phyloP scores from a whole-genome alignment of 2,888 invertebrate genomes.

The Artemia sinica region DNA sequence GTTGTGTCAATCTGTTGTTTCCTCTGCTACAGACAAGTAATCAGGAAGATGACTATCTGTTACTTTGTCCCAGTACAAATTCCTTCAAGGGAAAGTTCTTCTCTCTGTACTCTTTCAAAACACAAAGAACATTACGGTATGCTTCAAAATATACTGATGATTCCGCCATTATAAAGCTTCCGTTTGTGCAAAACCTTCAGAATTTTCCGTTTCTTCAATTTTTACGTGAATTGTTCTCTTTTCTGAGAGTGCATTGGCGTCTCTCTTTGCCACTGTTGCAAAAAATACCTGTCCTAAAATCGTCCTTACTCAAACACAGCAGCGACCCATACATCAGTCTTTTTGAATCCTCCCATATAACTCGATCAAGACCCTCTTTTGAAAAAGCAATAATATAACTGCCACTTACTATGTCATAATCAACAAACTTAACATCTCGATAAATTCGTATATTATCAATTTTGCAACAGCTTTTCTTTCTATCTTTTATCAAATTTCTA shows the following conservation, averaged over 20 bases:
- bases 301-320: slow-evolving; percentile 49
- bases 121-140: slow-evolving; percentile 52
- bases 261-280: slow-evolving; percentile 47
- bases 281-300: slow-evolving; percentile 49
- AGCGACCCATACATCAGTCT: slow-evolving; percentile 52
- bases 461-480: background rate
- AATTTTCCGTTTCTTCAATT: slow-evolving; percentile 24
- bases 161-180: slow-evolving; percentile 48
- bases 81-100: slow-evolving; percentile 46
- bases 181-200: slow-evolving; percentile 26
- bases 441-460: slow-evolving; percentile 25
- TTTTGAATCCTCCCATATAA: slow-evolving; percentile 38
- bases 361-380: slow-evolving; percentile 29
- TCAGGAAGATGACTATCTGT: slow-evolving; percentile 30
- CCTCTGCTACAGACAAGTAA: slow-evolving; percentile 30
- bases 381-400: slow-evolving; percentile 26
- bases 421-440: slow-evolving; percentile 23
- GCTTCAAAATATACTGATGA: slow-evolving; percentile 64
- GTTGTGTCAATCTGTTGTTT: background rate
- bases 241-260: slow-evolving; percentile 33
- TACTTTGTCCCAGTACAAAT: slow-evolving; percentile 44
- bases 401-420: slow-evolving; percentile 22
- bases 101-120: slow-evolving; percentile 41
- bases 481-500: slow-evolving; percentile 21
- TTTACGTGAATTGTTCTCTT: slow-evolving; percentile 39